phyloP scores from a whole-genome alignment of 2,113 vertebrate species.

The Corydoras sp. region DNA sequence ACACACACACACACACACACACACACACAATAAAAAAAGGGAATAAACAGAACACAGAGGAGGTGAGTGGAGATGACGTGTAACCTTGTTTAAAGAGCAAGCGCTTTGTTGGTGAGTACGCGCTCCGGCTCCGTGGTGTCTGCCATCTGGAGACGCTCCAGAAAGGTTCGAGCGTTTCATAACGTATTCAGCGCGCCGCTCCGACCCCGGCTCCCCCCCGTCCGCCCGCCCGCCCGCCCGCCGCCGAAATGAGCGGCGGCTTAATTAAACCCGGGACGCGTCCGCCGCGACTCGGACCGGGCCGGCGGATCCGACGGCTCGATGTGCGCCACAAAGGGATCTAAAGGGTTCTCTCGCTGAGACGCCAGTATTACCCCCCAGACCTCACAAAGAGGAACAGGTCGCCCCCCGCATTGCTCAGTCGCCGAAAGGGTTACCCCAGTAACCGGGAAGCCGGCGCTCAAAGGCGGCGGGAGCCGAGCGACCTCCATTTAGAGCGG shows the following conservation, averaged over 20 bases:
- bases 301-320: not conserved
- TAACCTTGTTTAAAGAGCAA: conserved; percentile 36
- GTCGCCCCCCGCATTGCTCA: conserved; percentile 28
- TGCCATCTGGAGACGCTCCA: conserved; percentile 34
- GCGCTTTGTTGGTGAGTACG: conserved; percentile 33
- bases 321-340: conserved; percentile 17
- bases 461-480: conserved; percentile 12
- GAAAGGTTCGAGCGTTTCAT: conserved; percentile 28
- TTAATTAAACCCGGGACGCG: conserved; percentile 30
- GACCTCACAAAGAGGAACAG: conserved; percentile 30
- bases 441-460: conserved; percentile 18
- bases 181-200: conserved; percentile 17
- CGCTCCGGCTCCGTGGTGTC: conserved; percentile 28
- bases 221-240: not conserved
- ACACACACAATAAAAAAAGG: not conserved
- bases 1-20: too few species aligned
- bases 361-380: conserved; percentile 25
- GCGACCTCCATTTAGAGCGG: conserved; percentile 22
- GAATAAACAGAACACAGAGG: conserved; percentile 25
- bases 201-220: not conserved
- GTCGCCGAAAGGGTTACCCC: conserved; percentile 23
- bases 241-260: not conserved
- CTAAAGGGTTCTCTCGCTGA: conserved; percentile 33
- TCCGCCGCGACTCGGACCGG: conserved; percentile 2
- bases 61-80: conserved; percentile 25